Percentiles rank a stretch among this genome's conserved stretches.
These are phyloP conservation scores for Numida meleagris DNA, from an alignment of 2,113 vertebrate species.

Conservation along the genomic window DNA sequence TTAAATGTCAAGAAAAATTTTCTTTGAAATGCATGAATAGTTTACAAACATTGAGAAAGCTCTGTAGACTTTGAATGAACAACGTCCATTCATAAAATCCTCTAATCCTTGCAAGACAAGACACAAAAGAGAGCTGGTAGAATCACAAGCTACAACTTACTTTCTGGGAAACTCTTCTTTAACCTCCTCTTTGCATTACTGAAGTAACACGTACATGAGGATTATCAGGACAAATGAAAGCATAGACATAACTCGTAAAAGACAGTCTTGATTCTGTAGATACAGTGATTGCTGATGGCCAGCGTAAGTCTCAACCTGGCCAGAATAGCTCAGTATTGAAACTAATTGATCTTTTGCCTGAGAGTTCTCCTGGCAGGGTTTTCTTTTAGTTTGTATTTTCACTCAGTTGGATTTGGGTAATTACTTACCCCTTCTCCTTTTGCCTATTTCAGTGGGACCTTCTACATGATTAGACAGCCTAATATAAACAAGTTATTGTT, in stretches of 20 bases:
- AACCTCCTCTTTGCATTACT: neutral
- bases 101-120: neutral
- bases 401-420: no score
- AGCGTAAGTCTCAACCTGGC: neutral
- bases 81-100: neutral
- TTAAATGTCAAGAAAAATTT: rapidly evolving
- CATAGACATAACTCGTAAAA: neutral
- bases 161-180: neutral
- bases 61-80: neutral
- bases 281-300: neutral
- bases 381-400: neutral
- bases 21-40: neutral
- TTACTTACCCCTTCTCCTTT: no score
- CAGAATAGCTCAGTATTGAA: neutral
- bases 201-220: neutral
- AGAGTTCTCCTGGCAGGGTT: rapidly evolving
- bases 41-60: neutral
- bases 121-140: no score
- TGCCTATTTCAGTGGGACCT: no score
- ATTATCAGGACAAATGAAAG: neutral
- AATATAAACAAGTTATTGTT: no score
- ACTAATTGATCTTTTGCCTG: no score
- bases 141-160: neutral
- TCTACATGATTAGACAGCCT: no score
- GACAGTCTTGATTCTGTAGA: rapidly evolving